These are phyloP conservation scores for Nilaparvata lugens DNA, from an alignment of 1,140 invertebrate genomes.

Conservation along the genomic window DNA sequence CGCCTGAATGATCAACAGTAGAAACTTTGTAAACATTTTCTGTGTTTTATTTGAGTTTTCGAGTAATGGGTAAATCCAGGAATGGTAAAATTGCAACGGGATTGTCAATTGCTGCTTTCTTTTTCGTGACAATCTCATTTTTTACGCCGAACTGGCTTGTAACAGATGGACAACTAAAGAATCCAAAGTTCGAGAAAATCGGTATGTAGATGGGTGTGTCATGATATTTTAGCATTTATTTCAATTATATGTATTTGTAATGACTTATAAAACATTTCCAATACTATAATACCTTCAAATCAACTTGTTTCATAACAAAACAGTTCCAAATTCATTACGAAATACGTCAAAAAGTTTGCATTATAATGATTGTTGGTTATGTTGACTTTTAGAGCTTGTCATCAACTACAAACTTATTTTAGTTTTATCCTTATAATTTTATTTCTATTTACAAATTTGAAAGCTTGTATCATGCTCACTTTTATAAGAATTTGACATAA, in stretches of 20 bases:
- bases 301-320: no score
- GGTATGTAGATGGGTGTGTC: constrained; percentile 43
- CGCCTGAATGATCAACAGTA: no score
- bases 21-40: no score
- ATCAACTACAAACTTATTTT: constrained; percentile 14
- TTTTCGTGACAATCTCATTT: constrained; percentile 78
- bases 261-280: no score
- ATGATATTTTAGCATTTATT: not conserved
- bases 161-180: constrained; percentile 67
- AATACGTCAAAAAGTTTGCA: no score
- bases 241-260: not conserved
- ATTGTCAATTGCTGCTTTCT: constrained; percentile 53
- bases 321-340: no score
- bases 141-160: constrained; percentile 88
- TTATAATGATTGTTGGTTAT: not conserved
- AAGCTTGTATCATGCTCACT: no score
- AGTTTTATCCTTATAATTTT: no score
- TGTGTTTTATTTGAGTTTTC: no score
- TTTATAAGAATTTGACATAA: no score
- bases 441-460: no score
- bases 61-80: constrained; percentile 44
- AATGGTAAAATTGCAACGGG: constrained; percentile 58
- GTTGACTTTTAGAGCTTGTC: not conserved
- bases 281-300: no score
- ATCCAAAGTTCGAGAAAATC: constrained; percentile 71